Evolutionary conservation across 2,797 vertebrate genomes (phyloP).

Genomic region (Sparidentex hasta): DNA sequence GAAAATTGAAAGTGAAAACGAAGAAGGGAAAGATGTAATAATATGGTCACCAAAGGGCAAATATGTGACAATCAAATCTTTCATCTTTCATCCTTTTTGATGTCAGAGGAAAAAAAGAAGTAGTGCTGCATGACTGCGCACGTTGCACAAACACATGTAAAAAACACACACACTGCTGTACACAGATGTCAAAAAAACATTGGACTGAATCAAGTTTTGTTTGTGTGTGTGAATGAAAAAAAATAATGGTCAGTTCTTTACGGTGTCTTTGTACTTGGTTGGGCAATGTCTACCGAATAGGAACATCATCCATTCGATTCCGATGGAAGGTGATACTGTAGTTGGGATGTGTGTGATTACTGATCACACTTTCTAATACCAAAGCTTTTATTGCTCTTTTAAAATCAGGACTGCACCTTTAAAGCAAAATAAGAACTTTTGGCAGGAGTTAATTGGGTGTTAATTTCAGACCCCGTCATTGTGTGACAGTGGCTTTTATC

Average conservation of each 20-base stretch:
- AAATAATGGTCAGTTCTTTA: not conserved
- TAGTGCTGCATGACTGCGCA: slow-evolving; percentile 5
- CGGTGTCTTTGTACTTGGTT: not conserved
- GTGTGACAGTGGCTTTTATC: too few species aligned
- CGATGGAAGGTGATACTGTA: too few species aligned
- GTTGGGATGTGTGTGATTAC: too few species aligned
- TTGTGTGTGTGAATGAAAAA: not conserved
- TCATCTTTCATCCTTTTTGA: slow-evolving; percentile 54
- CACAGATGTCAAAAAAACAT: not conserved
- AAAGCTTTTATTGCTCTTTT: too few species aligned
- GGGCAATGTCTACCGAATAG: too few species aligned
- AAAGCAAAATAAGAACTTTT: too few species aligned
- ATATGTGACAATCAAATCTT: slow-evolving; percentile 29
- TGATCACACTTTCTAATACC: too few species aligned
- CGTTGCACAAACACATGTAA: not conserved
- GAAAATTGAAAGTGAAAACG: slow-evolving; percentile 13
- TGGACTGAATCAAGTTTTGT: too few species aligned
- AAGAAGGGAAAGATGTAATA: slow-evolving; percentile 28
- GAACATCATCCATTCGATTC: too few species aligned
- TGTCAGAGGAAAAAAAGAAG: slow-evolving; percentile 52
- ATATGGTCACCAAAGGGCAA: slow-evolving; percentile 38
- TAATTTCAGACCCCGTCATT: too few species aligned
- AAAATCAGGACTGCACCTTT: too few species aligned
- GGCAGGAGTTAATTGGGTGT: too few species aligned
- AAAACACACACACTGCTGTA: not conserved